phyloP scores from a whole-genome alignment of 2,113 vertebrate species.

The Ramphastos sulfuratus region DNA sequence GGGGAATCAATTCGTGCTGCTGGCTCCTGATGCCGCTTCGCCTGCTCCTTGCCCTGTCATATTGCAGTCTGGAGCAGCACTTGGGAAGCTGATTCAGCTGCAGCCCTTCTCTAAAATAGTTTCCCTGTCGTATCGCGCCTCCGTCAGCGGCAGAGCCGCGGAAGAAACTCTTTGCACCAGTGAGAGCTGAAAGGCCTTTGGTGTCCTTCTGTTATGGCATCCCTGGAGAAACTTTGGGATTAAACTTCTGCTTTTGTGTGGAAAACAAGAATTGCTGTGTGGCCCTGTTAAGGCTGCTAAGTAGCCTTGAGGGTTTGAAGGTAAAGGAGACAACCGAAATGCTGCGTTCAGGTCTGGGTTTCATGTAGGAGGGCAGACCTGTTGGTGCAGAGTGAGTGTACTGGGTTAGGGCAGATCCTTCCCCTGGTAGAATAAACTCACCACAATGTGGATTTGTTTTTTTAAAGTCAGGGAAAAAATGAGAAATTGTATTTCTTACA shows the following conservation, averaged over 20 bases:
- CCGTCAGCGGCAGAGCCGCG: not conserved
- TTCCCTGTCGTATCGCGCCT: not conserved
- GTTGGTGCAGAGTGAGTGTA: not conserved
- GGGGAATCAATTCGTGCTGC: slow-evolving; percentile 43
- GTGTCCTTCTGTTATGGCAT: not conserved
- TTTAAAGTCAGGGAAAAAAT: too few relatives aligned
- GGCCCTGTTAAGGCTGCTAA: not conserved
- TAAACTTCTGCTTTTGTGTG: not conserved
- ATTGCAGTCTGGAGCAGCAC: slow-evolving; percentile 1
- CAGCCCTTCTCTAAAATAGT: slow-evolving; percentile 2
- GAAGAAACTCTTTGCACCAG: not conserved
- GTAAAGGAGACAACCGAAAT: not conserved
- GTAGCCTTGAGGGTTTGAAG: not conserved
- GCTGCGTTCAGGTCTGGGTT: not conserved
- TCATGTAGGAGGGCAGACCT: not conserved
- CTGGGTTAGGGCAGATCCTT: too few relatives aligned
- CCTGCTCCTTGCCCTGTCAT: not conserved
- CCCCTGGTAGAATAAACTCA: too few relatives aligned
- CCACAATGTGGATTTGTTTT: too few relatives aligned
- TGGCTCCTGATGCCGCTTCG: not conserved
- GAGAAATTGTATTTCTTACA: too few relatives aligned
- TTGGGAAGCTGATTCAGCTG: slow-evolving; percentile 19
- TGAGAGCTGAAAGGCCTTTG: not conserved
- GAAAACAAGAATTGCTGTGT: not conserved
- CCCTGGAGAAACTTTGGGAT: not conserved